Evolutionary conservation across 2,888 invertebrate species (phyloP), one percentile per base, ranked within the genome.

Genomic region (Drosophila picticornis): DNA sequence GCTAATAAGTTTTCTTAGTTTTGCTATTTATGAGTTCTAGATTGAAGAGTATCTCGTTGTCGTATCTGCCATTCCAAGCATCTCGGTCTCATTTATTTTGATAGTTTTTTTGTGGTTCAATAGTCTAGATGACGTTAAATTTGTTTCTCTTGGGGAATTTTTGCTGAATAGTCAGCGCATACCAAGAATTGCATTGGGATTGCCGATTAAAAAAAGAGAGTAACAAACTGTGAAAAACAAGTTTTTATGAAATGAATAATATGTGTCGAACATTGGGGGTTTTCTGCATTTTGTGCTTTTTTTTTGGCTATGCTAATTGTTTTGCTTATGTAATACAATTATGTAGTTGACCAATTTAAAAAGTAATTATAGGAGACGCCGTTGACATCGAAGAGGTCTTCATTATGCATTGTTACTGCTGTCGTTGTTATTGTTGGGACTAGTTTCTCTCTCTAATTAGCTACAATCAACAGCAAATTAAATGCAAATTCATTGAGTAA

Each of bases 401-500:
- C 40, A 52, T 38, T 61, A 51, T 34, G 40, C 53, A 74, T 59
- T 66, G 65, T 60, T 68, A 27, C 52, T 63, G 62, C 31, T 61
- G 57, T n/a, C 11, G 40, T 13, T 22, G 43, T 43, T 22, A 22
- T 22, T 22, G 46, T 19, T 48, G 65, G 50, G 40, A 50, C 65
- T 31, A 48, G 75, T 76, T 85, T 81, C 71, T 71, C 72, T 83
- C 84, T 72, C 75, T 38, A 56, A 88, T 85, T 85, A 77, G 69
- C 63, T n/a, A 53, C 65, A 85, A 83, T 83, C 72, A 88, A 73
- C 63, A 36, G 36, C 75, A 55, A 75, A 88, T 85, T 88, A 83
- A 77, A 85, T 88, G 88, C 84, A 76, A 85, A 85, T 88, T 81
- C 58, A 85, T 75, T 88, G 77, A 81, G 61, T 75, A 81, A 85